Base-by-base conservation (phyloP, 2,888 invertebrate genomes). In the Reticulitermes lucifugus region DNA sequence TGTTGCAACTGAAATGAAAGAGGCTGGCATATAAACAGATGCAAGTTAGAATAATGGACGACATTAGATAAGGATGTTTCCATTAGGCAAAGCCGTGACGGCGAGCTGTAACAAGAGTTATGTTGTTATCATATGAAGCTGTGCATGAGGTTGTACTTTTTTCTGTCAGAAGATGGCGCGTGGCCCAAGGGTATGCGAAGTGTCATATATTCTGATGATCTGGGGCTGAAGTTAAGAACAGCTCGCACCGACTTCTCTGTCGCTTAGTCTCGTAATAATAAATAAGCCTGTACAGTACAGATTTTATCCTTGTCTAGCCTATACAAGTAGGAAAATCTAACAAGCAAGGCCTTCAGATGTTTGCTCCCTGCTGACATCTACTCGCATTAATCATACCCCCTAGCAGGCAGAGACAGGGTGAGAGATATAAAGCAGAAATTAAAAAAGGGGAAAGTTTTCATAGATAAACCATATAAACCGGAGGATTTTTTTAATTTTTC, bases 301-400 rank as follows among this genome's bases (percentile, higher is more conserved):
- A 73, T 73, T 18, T 2, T 73, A 73, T 73, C 12, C 35, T 35
- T 18, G 14, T 22, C 9, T 41, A n/a, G 3, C n/a, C 12, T 18
- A 55, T 18, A 55, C 0, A 18, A 2, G n/a, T 25, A 73, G 3
- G 73, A 41, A 41, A 35, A 73, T 10, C 41, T 73, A 73, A 73
- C 73, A 73, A 73, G 41, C 73, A 35, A 41, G 41, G 73, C 73
- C 73, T 73, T 73, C 73, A 41, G 73, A 73, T 41, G 10, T 18
- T 73, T 41, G 29, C 41, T 73, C 73, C 73, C 73, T 80, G 84
- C 79, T 84, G 84, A 84, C 84, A 84, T 46, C 59, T 22, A 29
- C 71, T 73, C 81, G 84, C 84, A 84, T 84, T 84, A 84, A 84
- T 84, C 84, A 84, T 80, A 81, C 43, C 84, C 84, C 84, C 79